A percentile compares a stretch with the other conserved stretches of the same genome.
These are phyloP conservation scores for Micromussa lordhowensis DNA, from an alignment of 92 coral and sea anemone species.

Conservation along the genomic window DNA sequence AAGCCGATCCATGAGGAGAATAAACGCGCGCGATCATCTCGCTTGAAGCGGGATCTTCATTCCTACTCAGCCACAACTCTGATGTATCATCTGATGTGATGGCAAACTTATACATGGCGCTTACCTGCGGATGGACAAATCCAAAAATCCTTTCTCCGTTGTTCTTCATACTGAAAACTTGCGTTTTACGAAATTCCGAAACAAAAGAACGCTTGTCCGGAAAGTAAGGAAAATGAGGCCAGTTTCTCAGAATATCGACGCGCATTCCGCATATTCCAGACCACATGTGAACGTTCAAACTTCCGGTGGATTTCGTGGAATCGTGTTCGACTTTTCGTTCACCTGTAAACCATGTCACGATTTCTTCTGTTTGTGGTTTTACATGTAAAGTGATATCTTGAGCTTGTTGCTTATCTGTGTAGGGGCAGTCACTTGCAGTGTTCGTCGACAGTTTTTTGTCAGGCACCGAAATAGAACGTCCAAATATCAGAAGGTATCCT, in stretches of 20 bases:
- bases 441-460: not conserved
- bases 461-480: not conserved
- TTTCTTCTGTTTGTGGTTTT: not conserved
- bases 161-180: not conserved
- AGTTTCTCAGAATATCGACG: constrained; percentile 1
- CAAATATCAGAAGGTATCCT: not conserved
- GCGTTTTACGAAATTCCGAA: not conserved
- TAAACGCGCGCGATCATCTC: constrained; percentile 26
- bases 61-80: constrained; percentile 36
- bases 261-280: not conserved
- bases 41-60: constrained; percentile 15
- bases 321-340: not conserved
- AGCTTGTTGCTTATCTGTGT: not conserved
- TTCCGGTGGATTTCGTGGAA: not conserved
- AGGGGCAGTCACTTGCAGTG: not conserved
- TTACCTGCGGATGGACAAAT: not conserved
- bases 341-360: not conserved
- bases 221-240: constrained; percentile 26
- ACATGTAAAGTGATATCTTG: not conserved
- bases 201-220: constrained; percentile 28
- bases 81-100: constrained; percentile 43
- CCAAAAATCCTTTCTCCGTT: constrained; percentile 34
- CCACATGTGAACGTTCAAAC: constrained; percentile 19
- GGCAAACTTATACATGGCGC: constrained; percentile 28
- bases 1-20: constrained; percentile 25